Evolutionary conservation across 2,888 invertebrate species (phyloP), one percentile per base, ranked within the genome.

Genomic region (Papilio elwesi): DNA sequence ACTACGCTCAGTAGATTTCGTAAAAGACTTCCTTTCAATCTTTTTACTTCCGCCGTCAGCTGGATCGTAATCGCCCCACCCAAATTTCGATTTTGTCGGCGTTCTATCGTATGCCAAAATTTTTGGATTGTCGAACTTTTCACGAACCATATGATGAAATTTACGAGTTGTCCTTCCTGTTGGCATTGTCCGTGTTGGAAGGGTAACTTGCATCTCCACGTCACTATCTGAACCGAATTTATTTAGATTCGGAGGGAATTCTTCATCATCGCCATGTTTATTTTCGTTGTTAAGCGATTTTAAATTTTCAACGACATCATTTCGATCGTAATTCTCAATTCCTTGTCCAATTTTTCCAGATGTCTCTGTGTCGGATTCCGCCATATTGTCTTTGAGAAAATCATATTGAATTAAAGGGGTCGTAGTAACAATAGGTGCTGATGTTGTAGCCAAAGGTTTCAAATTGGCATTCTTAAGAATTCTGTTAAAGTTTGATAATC

Each of bases 21-120:
- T 13, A 6, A 65, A 9, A 0, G 53, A 64, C 12, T 70, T 70
- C 9, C 70, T 48, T 65, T 65, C 65, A 16, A 53, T 49, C 49
- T 65, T 65, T 38, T 68, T 73, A 12, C 72, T 48, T 13, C 68
- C 55, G 12, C 51, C 51, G 5, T 68, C 72, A 6, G 36, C 55
- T 11, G 43, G 68, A 13, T 64, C 72, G 47, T 73, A 73, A 13
- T 73, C 72, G n/a, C 64, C 49, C 72, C 72, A 73, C 16, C 53
- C 55, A n/a, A 73, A 43, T 43, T 55, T 68, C 8, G 72, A 43
- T 49, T 64, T 73, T 12, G 68, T 9, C 1, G 43, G 11, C 48
- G 57, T 73, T 38, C 55, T 49, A 7, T 49, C 38, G 48, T 68
- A 36, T 38, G 53, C 6, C 1, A 63, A 13, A 16, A 48, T 64